These are phyloP conservation scores for Merodon equestris DNA, from an alignment of 2,888 invertebrate genomes.

Conservation along the genomic window DNA sequence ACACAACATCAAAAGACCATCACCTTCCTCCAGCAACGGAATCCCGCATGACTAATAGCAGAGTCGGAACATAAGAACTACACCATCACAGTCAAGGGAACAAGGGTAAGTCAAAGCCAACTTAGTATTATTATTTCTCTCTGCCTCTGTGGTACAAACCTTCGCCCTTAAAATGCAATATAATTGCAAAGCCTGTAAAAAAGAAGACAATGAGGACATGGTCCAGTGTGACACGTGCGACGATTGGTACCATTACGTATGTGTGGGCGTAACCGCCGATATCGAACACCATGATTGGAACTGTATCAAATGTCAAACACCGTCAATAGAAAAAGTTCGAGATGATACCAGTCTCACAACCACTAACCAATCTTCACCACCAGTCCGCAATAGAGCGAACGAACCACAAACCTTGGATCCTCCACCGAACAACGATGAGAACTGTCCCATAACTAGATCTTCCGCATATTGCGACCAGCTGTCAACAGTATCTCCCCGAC, in stretches of 20 bases:
- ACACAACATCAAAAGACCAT: no score
- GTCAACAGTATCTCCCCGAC: neutral
- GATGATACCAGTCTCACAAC: neutral
- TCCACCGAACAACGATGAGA: neutral
- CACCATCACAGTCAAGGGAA: no score
- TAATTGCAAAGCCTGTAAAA: slow-evolving; percentile 8
- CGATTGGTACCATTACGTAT: slow-evolving; percentile 19
- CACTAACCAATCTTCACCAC: neutral
- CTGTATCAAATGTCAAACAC: neutral
- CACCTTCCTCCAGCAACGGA: no score
- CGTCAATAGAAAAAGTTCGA: neutral
- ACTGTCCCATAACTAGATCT: neutral
- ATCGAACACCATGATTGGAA: slow-evolving; percentile 8
- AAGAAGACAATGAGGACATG: slow-evolving; percentile 1
- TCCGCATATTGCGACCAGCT: neutral
- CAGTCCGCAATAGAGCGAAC: neutral
- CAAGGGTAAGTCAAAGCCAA: no score
- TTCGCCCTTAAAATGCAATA: neutral
- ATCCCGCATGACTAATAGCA: no score
- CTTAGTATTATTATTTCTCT: neutral
- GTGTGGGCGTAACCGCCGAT: slow-evolving; percentile 1
- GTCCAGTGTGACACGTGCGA: slow-evolving; percentile 20
- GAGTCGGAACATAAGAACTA: no score
- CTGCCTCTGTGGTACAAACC: neutral
- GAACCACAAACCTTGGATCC: neutral